Conservation (phyloP, 2,888 invertebrate genomes). For the Epinotia ramella region DNA sequence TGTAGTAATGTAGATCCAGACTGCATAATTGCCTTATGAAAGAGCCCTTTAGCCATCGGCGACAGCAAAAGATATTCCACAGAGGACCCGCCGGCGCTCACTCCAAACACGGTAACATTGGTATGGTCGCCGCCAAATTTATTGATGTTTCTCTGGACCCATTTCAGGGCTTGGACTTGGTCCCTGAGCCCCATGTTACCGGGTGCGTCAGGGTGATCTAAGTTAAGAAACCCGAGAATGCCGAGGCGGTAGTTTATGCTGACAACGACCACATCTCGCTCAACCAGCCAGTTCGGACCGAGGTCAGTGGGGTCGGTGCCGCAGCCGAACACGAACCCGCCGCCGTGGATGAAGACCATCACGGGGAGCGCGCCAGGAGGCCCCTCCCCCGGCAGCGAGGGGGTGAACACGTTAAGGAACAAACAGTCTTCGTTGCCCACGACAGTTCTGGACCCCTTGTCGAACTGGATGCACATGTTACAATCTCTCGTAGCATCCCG, state of each 20-base stretch:
- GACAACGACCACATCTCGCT: slow-evolving; percentile 75
- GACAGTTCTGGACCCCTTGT: slow-evolving; percentile 78
- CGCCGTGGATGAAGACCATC: slow-evolving; percentile 80
- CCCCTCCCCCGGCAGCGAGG: slow-evolving; percentile 66
- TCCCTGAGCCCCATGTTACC: slow-evolving; percentile 83
- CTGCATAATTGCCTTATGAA: slow-evolving; percentile 82
- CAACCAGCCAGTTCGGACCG: slow-evolving; percentile 76
- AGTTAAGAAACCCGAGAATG: slow-evolving; percentile 73
- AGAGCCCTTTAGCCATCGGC: slow-evolving; percentile 77
- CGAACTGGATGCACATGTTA: slow-evolving; percentile 87
- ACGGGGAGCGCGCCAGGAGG: slow-evolving; percentile 62
- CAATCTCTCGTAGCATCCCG: slow-evolving; percentile 87
- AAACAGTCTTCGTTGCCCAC: slow-evolving; percentile 87
- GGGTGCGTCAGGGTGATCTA: slow-evolving; percentile 74
- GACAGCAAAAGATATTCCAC: slow-evolving; percentile 77
- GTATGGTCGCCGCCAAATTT: slow-evolving; percentile 79
- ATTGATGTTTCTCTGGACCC: slow-evolving; percentile 79
- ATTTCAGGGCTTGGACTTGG: slow-evolving; percentile 81
- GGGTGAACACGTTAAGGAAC: slow-evolving; percentile 88
- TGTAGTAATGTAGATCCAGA: slow-evolving; percentile 80
- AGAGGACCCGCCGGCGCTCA: slow-evolving; percentile 82
- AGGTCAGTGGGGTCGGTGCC: slow-evolving; percentile 72
- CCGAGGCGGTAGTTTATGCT: slow-evolving; percentile 78
- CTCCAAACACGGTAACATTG: slow-evolving; percentile 81
- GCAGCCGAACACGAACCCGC: slow-evolving; percentile 76